Percentiles rank a stretch among this genome's conserved stretches.
These are phyloP conservation scores for Coregonus sp. DNA, from an alignment of 2,797 vertebrate genomes.

Conservation along the genomic window DNA sequence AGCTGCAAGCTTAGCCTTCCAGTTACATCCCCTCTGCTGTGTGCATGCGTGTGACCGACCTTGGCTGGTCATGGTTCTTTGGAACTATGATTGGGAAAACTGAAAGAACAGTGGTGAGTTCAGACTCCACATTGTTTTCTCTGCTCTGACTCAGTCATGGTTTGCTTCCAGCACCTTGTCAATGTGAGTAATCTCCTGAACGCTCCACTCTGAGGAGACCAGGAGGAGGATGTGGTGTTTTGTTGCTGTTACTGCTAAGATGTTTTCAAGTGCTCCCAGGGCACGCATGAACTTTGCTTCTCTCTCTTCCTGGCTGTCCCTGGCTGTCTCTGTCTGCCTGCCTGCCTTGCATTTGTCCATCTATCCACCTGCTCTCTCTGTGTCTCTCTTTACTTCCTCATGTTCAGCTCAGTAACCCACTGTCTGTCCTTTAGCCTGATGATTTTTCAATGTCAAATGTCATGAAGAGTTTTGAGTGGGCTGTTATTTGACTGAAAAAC, in stretches of 20 bases:
- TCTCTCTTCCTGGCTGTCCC: neutral
- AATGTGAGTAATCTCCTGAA: constrained; percentile 37
- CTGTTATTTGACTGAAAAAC: no score
- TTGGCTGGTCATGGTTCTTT: neutral
- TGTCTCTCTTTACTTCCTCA: neutral
- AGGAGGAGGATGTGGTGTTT: constrained; percentile 16
- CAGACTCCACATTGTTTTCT: constrained; percentile 33
- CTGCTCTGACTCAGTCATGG: constrained; percentile 10
- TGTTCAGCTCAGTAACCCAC: no score
- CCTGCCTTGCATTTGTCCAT: neutral
- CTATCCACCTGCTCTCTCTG: neutral
- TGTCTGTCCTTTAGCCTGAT: no score
- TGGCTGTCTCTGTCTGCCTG: neutral
- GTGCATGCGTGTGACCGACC: neutral
- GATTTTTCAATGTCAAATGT: no score
- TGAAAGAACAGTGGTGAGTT: neutral
- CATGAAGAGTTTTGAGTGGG: no score
- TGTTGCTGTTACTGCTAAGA: constrained; percentile 29
- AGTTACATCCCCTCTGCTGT: neutral
- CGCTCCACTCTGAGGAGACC: constrained; percentile 22
- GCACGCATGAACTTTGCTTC: constrained; percentile 14
- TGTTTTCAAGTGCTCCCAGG: constrained; percentile 38
- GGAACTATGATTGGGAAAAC: constrained; percentile 2
- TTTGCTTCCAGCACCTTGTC: constrained; percentile 27
- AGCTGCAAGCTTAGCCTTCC: constrained; percentile 1